Conservation (phyloP, 2,797 vertebrate species). For the Smutsia gigantea region DNA sequence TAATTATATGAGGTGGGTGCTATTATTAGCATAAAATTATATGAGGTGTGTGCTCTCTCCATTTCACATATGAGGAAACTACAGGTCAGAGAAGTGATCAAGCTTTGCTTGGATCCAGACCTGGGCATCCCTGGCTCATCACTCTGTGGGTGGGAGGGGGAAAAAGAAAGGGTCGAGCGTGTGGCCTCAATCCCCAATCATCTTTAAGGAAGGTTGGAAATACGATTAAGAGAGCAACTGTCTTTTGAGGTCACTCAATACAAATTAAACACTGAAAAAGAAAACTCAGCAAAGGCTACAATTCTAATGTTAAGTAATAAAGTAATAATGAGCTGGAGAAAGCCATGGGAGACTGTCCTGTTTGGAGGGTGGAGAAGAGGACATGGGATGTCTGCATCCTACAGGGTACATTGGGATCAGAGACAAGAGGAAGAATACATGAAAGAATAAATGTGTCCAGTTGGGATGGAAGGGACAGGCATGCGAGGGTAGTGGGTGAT, state of each 20-base stretch:
- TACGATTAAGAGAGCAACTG: not conserved
- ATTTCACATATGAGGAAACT: not conserved
- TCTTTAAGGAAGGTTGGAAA: constrained; percentile 6
- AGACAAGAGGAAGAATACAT: not conserved
- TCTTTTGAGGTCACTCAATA: not conserved
- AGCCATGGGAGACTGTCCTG: not conserved
- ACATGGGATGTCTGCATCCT: not conserved
- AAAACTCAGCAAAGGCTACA: not conserved
- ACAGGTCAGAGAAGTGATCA: not conserved
- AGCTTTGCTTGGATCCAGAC: not conserved
- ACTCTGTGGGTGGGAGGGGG: not conserved
- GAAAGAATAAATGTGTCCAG: not conserved
- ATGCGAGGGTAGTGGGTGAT: no score
- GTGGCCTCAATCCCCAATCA: not conserved
- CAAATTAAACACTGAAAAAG: not conserved
- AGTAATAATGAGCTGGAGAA: not conserved
- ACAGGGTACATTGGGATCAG: no score
- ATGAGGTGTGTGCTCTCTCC: not conserved
- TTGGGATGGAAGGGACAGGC: not conserved
- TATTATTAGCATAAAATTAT: not conserved
- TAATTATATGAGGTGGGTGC: not conserved
- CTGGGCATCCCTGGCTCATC: not conserved
- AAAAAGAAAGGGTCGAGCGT: not conserved
- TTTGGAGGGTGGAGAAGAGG: not conserved
- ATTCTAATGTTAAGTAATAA: not conserved